A percentile compares a stretch with the other conserved stretches of the same genome.
phyloP scores from a whole-genome alignment of 2,113 vertebrate genomes.

The Gulo gulo region DNA sequence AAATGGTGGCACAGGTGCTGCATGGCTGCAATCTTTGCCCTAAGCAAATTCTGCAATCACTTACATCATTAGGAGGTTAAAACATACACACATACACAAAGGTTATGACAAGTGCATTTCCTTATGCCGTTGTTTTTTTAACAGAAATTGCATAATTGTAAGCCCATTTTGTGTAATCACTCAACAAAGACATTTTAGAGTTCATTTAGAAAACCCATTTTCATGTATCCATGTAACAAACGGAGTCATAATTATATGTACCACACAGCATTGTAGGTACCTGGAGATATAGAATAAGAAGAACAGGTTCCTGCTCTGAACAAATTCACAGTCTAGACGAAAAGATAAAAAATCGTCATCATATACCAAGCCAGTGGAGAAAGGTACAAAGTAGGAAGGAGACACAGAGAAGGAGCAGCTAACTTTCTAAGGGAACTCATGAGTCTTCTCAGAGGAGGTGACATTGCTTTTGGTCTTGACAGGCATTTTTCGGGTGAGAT shows the following conservation, averaged over 20 bases:
- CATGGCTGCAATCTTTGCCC: neutral
- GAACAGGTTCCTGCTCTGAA: neutral
- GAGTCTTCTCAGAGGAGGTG: slow-evolving; percentile 3
- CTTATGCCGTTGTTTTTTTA: neutral
- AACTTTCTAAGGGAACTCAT: neutral
- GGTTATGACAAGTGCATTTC: neutral
- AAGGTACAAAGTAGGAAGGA: neutral
- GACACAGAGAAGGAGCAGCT: neutral
- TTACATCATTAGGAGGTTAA: neutral
- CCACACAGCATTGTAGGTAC: neutral
- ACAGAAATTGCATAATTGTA: neutral
- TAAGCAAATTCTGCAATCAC: slow-evolving; percentile 36
- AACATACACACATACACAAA: neutral
- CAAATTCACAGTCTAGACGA: neutral
- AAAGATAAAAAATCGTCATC: neutral
- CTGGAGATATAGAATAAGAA: neutral
- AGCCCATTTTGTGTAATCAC: neutral
- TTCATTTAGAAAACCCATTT: slow-evolving; percentile 8
- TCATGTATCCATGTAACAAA: neutral
- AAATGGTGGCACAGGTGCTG: neutral
- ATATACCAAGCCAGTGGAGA: neutral
- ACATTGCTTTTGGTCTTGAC: slow-evolving; percentile 20
- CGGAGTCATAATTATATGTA: neutral
- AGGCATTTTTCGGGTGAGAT: neutral
- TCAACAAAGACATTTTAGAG: slow-evolving; percentile 22